phyloP scores from a whole-genome alignment of 2,888 invertebrate species.

The Meganola albula region DNA sequence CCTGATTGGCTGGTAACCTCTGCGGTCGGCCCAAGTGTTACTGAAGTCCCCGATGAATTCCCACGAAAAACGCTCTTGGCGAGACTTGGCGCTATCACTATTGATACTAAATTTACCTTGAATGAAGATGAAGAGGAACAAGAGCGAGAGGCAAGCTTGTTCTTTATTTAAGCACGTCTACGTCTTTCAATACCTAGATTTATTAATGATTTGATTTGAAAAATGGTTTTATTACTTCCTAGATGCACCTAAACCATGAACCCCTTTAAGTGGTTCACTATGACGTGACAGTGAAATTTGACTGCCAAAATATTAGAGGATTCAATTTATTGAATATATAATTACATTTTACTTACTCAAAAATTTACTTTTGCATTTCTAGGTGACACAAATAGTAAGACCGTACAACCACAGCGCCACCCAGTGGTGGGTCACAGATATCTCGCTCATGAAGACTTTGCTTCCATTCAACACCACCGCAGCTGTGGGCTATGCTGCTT shows the following conservation, averaged over 20 bases:
- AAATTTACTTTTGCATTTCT: slow-evolving; percentile 12
- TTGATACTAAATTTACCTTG: slow-evolving; percentile 51
- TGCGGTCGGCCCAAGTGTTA: slow-evolving; percentile 37
- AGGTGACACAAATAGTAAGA: slow-evolving; percentile 58
- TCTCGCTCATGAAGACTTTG: slow-evolving; percentile 56
- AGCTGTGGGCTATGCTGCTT: slow-evolving; percentile 33
- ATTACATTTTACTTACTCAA: no score
- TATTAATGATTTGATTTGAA: no score
- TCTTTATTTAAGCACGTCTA: no score
- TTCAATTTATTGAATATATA: no score
- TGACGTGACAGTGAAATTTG: no score
- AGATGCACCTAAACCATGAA: no score
- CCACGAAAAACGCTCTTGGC: slow-evolving; percentile 60
- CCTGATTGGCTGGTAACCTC: slow-evolving; percentile 56
- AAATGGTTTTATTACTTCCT: no score
- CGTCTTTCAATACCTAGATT: no score
- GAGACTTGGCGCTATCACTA: slow-evolving; percentile 49
- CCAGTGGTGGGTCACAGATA: slow-evolving; percentile 57
- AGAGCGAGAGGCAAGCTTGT: slow-evolving; percentile 64
- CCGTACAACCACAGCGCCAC: slow-evolving; percentile 49
- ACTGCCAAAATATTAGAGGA: no score
- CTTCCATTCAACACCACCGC: slow-evolving; percentile 49
- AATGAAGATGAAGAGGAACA: slow-evolving; percentile 69
- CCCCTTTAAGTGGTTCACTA: no score
- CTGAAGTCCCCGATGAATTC: slow-evolving; percentile 38